phyloP scores from a whole-genome alignment of 2,113 vertebrate species.

The Dasypus novemcinctus region DNA sequence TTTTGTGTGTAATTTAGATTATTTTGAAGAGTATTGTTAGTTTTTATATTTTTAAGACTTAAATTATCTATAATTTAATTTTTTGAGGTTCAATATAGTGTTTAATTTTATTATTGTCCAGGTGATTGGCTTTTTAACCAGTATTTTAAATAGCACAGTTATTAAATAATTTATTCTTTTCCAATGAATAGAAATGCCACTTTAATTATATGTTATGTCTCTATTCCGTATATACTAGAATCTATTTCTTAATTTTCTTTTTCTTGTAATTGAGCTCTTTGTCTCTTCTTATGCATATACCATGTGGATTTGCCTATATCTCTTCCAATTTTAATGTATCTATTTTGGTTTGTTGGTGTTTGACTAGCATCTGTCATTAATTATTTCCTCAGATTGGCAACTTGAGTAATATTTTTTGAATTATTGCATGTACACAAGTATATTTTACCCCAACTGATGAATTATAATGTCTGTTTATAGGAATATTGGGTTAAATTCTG shows the following conservation, averaged over 20 bases:
- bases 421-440: neutral
- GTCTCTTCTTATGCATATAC: neutral
- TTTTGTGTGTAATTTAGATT: neutral
- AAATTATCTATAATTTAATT: slow-evolving; percentile 15
- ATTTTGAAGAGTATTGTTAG: neutral
- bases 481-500: neutral
- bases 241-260: neutral
- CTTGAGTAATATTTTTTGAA: neutral
- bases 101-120: neutral
- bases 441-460: neutral
- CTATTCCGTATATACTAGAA: neutral
- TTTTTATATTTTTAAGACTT: slow-evolving; percentile 2
- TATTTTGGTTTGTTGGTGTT: neutral
- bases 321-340: neutral
- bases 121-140: neutral
- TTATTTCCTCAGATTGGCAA: neutral
- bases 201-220: neutral
- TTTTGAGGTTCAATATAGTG: neutral
- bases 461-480: neutral
- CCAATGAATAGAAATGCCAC: neutral
- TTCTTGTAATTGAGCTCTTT: neutral
- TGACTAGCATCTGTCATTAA: neutral
- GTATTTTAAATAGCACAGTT: neutral
- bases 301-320: neutral
- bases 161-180: neutral